Conservation (phyloP, 2,797 vertebrate genomes). For the Lepus townsendii region DNA sequence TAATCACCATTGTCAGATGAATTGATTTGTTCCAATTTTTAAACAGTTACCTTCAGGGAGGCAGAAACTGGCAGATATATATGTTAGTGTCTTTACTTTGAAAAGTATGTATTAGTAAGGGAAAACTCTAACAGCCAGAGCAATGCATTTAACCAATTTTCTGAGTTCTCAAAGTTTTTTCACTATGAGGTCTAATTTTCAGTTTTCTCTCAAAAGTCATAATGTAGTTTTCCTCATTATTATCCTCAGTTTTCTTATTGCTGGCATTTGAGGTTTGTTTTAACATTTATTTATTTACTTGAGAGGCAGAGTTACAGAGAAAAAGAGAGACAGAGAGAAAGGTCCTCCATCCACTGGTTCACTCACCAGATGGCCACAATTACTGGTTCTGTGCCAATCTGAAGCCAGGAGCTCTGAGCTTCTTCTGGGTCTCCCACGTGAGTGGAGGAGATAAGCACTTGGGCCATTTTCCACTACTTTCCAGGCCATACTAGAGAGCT, state of each 20-base stretch:
- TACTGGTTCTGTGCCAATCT: no score
- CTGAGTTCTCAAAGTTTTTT: neutral
- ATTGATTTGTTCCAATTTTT: conserved; percentile 20
- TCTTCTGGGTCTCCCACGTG: no score
- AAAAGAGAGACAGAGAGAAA: no score
- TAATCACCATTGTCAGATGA: conserved; percentile 20
- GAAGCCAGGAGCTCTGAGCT: no score
- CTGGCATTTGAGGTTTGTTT: neutral
- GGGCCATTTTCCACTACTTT: no score
- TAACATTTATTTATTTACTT: no score
- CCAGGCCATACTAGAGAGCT: no score
- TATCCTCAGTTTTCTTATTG: conserved; percentile 35
- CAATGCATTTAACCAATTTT: conserved; percentile 53
- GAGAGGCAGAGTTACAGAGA: no score
- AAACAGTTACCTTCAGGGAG: neutral
- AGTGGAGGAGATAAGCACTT: no score
- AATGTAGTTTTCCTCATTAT: neutral
- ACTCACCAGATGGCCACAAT: no score
- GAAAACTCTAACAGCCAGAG: conserved; percentile 5
- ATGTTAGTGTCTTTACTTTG: neutral
- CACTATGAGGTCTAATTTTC: neutral
- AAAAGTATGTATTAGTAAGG: conserved; percentile 5
- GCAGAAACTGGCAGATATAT: neutral
- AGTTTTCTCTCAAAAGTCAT: conserved; percentile 6
- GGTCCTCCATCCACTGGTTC: no score